Conservation (phyloP, 2,113 vertebrate genomes). For the Apaloderma vittatum region DNA sequence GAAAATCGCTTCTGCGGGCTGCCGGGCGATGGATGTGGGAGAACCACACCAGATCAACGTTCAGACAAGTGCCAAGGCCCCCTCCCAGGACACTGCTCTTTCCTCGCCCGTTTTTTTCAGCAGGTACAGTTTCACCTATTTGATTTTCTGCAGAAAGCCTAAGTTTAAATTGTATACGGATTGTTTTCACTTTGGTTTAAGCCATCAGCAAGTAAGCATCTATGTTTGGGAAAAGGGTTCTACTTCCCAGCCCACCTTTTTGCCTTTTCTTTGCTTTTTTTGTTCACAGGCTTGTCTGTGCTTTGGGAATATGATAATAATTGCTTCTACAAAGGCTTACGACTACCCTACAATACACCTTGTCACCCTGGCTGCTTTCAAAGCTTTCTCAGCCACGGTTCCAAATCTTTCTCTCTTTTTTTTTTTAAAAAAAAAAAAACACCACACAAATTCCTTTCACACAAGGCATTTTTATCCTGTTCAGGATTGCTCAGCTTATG, state of each 20-base stretch:
- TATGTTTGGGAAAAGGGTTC: neutral
- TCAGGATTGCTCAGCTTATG: neutral
- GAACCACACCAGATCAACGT: neutral
- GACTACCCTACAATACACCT: neutral
- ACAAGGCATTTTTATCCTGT: neutral
- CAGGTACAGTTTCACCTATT: conserved; percentile 21
- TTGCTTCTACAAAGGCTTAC: conserved; percentile 34
- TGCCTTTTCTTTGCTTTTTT: neutral
- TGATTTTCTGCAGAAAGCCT: conserved; percentile 35
- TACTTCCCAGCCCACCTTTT: neutral
- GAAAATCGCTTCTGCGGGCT: neutral
- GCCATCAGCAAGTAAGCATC: neutral
- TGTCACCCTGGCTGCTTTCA: conserved; percentile 27
- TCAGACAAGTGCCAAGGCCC: neutral
- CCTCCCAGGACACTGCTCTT: neutral
- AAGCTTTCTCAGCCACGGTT: neutral
- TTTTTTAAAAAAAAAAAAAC: neutral
- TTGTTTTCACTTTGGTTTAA: conserved; percentile 53
- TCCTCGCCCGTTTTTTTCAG: neutral
- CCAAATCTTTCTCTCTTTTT: neutral
- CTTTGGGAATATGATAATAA: neutral
- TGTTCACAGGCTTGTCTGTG: neutral
- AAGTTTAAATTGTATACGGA: conserved; percentile 42
- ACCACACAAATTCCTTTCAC: neutral
- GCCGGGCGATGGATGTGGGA: neutral